Evolutionary conservation across 2,113 vertebrate species (phyloP), one percentile per base, ranked within the genome.

Genomic region (Theristicus caerulescens): DNA sequence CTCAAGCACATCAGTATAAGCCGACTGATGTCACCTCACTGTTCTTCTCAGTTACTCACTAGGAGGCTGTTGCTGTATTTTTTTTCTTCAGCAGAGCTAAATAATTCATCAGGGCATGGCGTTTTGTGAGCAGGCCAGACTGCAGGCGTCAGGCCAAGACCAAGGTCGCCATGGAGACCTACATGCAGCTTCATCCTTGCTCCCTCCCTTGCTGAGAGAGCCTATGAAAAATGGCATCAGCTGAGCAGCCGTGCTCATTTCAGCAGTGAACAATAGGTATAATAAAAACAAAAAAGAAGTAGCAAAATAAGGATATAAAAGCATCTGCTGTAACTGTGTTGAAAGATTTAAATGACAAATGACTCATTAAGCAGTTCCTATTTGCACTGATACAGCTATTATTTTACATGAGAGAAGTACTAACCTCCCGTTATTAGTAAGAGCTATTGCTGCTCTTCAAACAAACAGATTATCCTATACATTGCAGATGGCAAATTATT

Each of bases 81-180:
- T 95, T 97, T 93, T 92, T 38, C 69, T 93, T 95, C 86, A 90
- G 87, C 24, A 85, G 72, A 91, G 64, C 96, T 98, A 97, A 98
- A 98, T 98, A 98, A 98, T 98, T 98, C 95, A 98, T 95, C 76
- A 91, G 90, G 96, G 90, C 93, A 93, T 11, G 82, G 92, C 26
- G 4, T 96, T 97, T 66, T 79, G 93, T 65, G 96, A 96, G 84
- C 90, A 86, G 94, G 94, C 94, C 93, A 97, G 92, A 78, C 96
- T 96, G 94, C 94, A 94, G 97, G 98, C 97, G 97, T 42, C 90
- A 70, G 95, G 96, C 96, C 97, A 97, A 97, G 85, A 84, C 78
- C 83, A 82, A 97, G 97, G 97, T 98, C 96, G 54, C 94, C 96
- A 98, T 98, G 97, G 98, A 98, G 97, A 98, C 93, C 94, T 82